Percentiles rank a stretch among this genome's conserved stretches.
Conservation (phyloP, 2,113 vertebrate species). For the Ardeotis arabs region DNA sequence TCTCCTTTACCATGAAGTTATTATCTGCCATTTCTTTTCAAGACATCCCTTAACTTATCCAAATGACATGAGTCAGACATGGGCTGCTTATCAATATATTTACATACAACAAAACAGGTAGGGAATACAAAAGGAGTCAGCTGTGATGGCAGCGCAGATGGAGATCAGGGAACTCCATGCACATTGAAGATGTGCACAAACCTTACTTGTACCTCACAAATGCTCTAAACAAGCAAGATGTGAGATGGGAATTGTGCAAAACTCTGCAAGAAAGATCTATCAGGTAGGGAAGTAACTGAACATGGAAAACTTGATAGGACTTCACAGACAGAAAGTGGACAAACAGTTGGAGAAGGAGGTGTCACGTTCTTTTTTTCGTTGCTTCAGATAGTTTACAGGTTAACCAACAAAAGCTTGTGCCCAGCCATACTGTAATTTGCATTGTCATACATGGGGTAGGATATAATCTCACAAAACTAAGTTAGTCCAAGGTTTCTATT, state of each 20-base stretch:
- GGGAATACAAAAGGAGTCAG: neutral
- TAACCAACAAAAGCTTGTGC: neutral
- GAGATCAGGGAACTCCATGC: neutral
- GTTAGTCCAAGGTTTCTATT: neutral
- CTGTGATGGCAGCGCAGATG: neutral
- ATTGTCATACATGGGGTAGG: neutral
- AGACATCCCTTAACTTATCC: neutral
- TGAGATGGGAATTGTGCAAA: neutral
- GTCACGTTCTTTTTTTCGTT: neutral
- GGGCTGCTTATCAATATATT: neutral
- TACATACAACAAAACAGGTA: neutral
- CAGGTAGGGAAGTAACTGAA: neutral
- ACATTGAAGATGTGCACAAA: neutral
- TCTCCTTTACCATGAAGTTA: neutral
- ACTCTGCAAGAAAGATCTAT: neutral
- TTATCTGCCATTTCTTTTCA: neutral
- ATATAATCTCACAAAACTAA: neutral
- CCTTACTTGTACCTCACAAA: neutral
- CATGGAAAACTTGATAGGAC: neutral
- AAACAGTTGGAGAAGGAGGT: neutral
- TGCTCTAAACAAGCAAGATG: neutral
- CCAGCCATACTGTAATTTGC: neutral
- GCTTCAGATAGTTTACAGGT: neutral
- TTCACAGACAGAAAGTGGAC: neutral
- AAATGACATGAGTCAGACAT: neutral